Base-by-base conservation (phyloP, 1,140 invertebrate species). In the Adoxophyes honmai region DNA sequence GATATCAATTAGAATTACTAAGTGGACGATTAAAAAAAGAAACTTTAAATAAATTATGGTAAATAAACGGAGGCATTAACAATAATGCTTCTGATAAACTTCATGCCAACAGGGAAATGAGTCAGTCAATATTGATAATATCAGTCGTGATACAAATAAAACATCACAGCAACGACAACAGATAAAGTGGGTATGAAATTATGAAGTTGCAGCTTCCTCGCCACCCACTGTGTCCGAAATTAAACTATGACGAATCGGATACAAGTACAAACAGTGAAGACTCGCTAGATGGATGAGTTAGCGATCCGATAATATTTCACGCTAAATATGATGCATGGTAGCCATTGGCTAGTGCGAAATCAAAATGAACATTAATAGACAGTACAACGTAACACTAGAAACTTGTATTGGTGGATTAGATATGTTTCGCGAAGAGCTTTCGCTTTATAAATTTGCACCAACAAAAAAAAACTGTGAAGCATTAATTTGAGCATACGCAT, bases 181-280 rank as follows among this genome's bases (percentile, higher is more conserved):
- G 42, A 48, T 48, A 48, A 48, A 48, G 42, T 48, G 42, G 42
- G 42, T 11, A 48, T 48, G 42, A 48, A 48, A 48, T 48, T 44
- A 68, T 59, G 58, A 54, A 66, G 38, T 52, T 55, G 60, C 38
- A 61, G 39, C 51, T 28, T 28, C 37, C 35, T 48, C 52, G 57
- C 74, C 73, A 77, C 77, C 70, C 70, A 80, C 77, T 56, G 59
- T 28, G 67, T 58, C 64, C 77, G 38, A 59, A 81, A 75, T 75
- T 74, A 78, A 59, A 66, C 44, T 64, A 72, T 78, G 75, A 74
- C 64, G 62, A 76, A 72, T 72, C 52, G 33, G 34, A 42, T 44
- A 15, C 42, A 48, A 38, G 35, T 42, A 39, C 36, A 36, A 35
- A 53, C 52, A 53, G 14, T 6, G 48, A 60, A 62, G 51, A 62